phyloP scores from a whole-genome alignment of 2,113 vertebrate species.

The Rhinogobius similis region DNA sequence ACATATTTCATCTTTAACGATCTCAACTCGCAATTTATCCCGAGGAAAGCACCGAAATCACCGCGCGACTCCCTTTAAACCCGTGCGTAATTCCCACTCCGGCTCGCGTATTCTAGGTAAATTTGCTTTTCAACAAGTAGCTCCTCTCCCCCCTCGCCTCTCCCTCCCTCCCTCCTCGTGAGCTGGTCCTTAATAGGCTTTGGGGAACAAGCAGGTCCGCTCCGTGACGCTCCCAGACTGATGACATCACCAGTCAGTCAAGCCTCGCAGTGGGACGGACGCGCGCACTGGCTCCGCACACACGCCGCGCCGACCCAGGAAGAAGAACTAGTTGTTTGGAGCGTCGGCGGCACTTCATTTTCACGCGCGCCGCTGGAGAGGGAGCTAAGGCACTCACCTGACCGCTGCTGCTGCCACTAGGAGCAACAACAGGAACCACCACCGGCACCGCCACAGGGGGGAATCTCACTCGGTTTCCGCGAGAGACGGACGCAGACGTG shows the following conservation, averaged over 20 bases:
- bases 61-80: not conserved
- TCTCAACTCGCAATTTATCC: no score
- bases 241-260: conserved; percentile 67
- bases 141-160: not conserved
- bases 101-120: not conserved
- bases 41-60: no score
- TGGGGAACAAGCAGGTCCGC: conserved; percentile 14
- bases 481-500: no score
- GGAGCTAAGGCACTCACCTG: conserved; percentile 51
- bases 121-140: conserved; percentile 61
- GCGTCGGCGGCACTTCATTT: conserved; percentile 6
- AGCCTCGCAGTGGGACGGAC: conserved; percentile 28
- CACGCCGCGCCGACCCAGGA: no score
- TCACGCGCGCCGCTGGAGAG: conserved; percentile 21
- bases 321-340: conserved; percentile 47
- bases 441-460: conserved; percentile 1
- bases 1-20: no score
- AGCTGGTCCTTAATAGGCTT: conserved; percentile 39
- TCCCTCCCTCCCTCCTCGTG: not conserved
- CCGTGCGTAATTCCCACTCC: not conserved
- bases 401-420: no score
- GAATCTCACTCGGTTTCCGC: conserved; percentile 24
- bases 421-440: no score
- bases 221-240: conserved; percentile 50
- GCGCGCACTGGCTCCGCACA: conserved; percentile 9